A percentile compares a stretch with the other conserved stretches of the same genome.
These are phyloP conservation scores for mouse (Mus musculus) DNA, from an alignment of 2,113 vertebrate genomes.

Conservation along the genomic window GRCm39 chr9:58292501-58293000, in stretches of 20 bases:
- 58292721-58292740: too few species aligned
- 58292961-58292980: neutral
- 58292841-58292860: too few species aligned
- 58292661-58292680: neutral
- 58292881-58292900: neutral
- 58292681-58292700: conserved; percentile 33
- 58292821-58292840: too few species aligned
- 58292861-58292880: neutral
- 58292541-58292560: neutral
- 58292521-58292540: neutral
- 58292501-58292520: neutral
- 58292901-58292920: neutral
- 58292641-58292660: neutral
- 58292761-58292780: too few species aligned
- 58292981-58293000: neutral
- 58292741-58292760: too few species aligned
- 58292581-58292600: neutral
- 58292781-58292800: too few species aligned
- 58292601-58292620: neutral
- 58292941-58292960: conserved; percentile 30
- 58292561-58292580: neutral
- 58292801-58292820: too few species aligned
- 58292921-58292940: neutral
- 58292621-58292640: neutral
- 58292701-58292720: neutral